phyloP scores from a whole-genome alignment of 30 jellyfish, hydroid and myxozoan species.

The Turritopsis rubra region DNA sequence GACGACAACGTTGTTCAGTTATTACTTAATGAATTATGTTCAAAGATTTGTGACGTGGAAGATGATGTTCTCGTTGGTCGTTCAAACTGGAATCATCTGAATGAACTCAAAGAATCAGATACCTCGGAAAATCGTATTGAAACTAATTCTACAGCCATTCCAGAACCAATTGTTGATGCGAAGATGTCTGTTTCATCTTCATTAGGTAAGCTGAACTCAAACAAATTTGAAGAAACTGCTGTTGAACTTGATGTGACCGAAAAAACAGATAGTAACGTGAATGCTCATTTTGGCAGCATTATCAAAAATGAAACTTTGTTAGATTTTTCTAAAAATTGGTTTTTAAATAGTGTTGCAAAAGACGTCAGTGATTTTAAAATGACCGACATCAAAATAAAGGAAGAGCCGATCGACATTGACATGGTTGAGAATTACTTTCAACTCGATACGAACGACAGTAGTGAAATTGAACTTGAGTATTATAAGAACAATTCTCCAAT shows the following conservation, averaged over 20 bases:
- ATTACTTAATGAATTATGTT: background rate
- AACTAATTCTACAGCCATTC: background rate
- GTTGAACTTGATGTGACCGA: too few species aligned
- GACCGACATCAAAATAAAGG: background rate
- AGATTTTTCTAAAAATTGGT: background rate
- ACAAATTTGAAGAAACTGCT: background rate
- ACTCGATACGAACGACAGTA: background rate
- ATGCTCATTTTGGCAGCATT: background rate
- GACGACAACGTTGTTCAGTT: background rate
- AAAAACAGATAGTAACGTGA: too few species aligned
- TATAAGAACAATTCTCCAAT: background rate
- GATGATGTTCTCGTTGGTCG: background rate
- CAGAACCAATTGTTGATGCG: background rate
- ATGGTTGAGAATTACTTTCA: background rate
- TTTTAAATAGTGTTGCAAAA: background rate
- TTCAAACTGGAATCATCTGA: background rate
- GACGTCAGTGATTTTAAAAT: conserved; percentile 2
- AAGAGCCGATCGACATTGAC: conserved; percentile 4
- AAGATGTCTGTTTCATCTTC: background rate
- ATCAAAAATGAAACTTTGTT: background rate
- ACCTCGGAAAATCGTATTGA: background rate
- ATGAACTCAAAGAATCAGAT: background rate
- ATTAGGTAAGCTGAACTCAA: background rate
- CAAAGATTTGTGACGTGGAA: background rate
- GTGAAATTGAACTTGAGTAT: background rate